Evolutionary conservation across 2,113 vertebrate species (phyloP).

Genomic region (Aptenodytes patagonicus): DNA sequence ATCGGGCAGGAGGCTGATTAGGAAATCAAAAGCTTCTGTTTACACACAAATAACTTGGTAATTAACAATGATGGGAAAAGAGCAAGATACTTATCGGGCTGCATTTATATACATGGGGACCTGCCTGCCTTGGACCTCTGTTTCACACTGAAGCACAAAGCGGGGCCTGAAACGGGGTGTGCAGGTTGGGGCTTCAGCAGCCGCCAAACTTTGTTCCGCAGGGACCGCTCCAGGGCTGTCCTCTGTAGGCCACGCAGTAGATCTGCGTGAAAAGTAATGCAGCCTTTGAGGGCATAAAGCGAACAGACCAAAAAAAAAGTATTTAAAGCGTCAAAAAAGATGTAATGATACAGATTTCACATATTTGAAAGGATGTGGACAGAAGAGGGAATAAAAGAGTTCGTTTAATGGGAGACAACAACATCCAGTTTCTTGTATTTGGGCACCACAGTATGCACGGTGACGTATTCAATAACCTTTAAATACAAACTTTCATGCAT

Average conservation of each 20-base stretch:
- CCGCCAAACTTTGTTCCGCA: neutral
- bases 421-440: neutral
- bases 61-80: constrained; percentile 60
- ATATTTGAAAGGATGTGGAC: neutral
- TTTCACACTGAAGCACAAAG: constrained; percentile 30
- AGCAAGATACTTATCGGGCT: constrained; percentile 44
- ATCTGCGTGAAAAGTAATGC: neutral
- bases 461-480: neutral
- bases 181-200: neutral
- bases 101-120: constrained; percentile 55
- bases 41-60: constrained; percentile 60
- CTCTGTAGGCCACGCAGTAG: neutral
- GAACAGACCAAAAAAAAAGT: neutral
- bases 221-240: neutral
- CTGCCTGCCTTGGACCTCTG: constrained; percentile 17
- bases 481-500: neutral
- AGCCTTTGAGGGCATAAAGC: neutral
- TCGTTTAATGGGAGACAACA: neutral
- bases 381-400: neutral
- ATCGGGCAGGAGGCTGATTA: constrained; percentile 47
- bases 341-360: neutral
- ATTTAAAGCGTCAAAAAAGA: neutral
- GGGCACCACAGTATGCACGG: neutral
- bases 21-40: constrained; percentile 60
- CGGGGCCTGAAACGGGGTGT: neutral